Evolutionary conservation across 1,140 invertebrate genomes (phyloP).

Genomic region (Adoxophyes honmai): DNA sequence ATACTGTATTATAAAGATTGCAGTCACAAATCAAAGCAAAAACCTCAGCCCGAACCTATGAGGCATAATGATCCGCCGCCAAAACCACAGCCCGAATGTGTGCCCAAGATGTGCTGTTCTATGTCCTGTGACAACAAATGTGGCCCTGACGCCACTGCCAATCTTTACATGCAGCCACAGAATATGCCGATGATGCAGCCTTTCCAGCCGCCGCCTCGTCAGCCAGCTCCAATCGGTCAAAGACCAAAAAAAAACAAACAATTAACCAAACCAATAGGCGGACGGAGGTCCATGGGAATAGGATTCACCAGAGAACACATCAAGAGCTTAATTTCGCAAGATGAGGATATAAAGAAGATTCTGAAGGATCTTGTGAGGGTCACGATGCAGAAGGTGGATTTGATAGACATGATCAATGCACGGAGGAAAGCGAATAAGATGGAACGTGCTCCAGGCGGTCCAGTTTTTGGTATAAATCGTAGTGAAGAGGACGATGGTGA

Average conservation of each 20-base stretch:
- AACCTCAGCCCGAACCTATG: conserved; percentile 21
- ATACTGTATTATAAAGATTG: conserved; percentile 62
- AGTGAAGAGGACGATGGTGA: not conserved
- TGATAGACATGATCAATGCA: conserved; percentile 43
- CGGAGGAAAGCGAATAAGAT: conserved; percentile 21
- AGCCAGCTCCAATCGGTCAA: conserved; percentile 15
- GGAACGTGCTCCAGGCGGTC: not conserved
- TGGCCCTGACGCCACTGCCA: conserved; percentile 12
- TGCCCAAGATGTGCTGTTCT: conserved; percentile 39
- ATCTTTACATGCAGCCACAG: conserved; percentile 18
- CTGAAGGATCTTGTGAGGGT: conserved; percentile 60
- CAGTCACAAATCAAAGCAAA: conserved; percentile 33
- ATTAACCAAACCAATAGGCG: conserved; percentile 22
- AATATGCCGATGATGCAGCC: not conserved
- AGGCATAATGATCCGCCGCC: conserved; percentile 38
- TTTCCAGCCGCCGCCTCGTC: conserved; percentile 6
- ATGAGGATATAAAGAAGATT: conserved; percentile 65
- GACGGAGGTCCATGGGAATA: conserved; percentile 32
- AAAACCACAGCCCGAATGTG: conserved; percentile 29
- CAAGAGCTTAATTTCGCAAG: conserved; percentile 53
- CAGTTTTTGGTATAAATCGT: too few species aligned
- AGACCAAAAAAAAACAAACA: conserved; percentile 29
- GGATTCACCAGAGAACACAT: conserved; percentile 55
- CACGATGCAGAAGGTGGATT: conserved; percentile 63
- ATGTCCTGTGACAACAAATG: conserved; percentile 57